Conservation (phyloP, 2,113 vertebrate species). For the Sporophila hypoxantha region DNA sequence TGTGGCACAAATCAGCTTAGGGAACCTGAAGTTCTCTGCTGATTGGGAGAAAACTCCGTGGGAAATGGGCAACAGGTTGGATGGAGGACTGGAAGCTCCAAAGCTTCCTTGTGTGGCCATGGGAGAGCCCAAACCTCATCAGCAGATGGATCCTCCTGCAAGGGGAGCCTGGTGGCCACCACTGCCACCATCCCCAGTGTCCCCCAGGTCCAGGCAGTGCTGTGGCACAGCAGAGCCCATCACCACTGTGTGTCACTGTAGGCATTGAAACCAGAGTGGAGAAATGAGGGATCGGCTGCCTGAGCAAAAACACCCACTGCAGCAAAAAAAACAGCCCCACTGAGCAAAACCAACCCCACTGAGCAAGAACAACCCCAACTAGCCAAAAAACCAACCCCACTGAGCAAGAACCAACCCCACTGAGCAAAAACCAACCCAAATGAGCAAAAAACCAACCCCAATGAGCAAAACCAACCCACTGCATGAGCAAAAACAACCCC, state of each 20-base stretch:
- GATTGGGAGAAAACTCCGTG: not conserved
- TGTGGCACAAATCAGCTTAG: constrained; percentile 32
- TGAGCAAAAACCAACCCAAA: not conserved
- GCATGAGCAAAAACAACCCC: not conserved
- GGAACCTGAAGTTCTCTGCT: not conserved
- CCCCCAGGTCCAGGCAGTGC: not conserved
- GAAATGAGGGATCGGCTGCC: not conserved
- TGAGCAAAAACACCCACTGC: not conserved
- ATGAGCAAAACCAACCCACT: not conserved
- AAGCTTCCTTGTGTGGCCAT: not conserved
- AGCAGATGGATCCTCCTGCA: not conserved
- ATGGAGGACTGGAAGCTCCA: not conserved
- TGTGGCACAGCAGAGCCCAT: constrained; percentile 26
- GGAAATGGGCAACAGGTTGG: not conserved
- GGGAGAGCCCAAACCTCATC: not conserved
- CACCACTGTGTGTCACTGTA: constrained; percentile 65
- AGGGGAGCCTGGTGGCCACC: not conserved
- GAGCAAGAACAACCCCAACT: not conserved
- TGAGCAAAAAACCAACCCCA: not conserved
- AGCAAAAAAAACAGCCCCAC: not conserved
- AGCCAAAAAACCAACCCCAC: not conserved
- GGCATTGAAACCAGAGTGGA: constrained; percentile 39
- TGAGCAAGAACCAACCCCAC: not conserved
- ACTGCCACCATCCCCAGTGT: not conserved
- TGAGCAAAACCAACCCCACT: not conserved